Conservation (phyloP, 2,797 vertebrate species). For the Falco cherrug region DNA sequence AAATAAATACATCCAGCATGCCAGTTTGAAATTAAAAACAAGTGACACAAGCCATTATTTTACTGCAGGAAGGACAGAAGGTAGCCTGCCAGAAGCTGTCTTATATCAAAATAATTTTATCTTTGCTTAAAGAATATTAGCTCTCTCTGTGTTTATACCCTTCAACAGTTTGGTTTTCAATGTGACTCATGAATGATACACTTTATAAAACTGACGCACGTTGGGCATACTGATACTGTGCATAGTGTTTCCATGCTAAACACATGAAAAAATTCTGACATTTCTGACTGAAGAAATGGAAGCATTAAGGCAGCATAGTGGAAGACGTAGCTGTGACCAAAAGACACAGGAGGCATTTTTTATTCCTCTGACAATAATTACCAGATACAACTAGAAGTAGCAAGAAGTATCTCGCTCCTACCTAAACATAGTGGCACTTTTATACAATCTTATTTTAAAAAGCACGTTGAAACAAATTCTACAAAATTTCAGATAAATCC, state of each 20-base stretch:
- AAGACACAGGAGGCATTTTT: not conserved
- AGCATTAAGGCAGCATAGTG: not conserved
- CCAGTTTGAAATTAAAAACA: conserved; percentile 32
- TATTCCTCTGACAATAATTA: not conserved
- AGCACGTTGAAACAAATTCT: not conserved
- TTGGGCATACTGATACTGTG: not conserved
- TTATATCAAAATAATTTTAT: not conserved
- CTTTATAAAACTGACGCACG: not conserved
- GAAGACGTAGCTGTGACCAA: not conserved
- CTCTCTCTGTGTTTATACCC: not conserved
- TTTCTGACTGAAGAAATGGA: not conserved
- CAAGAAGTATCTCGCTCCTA: not conserved
- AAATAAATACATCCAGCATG: conserved; percentile 44
- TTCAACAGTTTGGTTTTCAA: not conserved
- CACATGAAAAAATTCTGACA: not conserved
- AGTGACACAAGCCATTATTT: conserved; percentile 41
- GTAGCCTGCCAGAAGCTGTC: conserved; percentile 8
- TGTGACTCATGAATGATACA: not conserved
- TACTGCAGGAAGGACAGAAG: conserved; percentile 28
- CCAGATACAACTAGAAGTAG: not conserved
- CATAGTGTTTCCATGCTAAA: not conserved
- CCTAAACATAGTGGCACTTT: not conserved
- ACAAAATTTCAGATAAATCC: not conserved
- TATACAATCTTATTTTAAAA: not conserved
- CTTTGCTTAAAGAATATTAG: not conserved